Percentiles rank a stretch among this genome's conserved stretches.
These are phyloP conservation scores for Mastacembelus armatus DNA, from an alignment of 2,797 vertebrate genomes.

Conservation along the genomic window DNA sequence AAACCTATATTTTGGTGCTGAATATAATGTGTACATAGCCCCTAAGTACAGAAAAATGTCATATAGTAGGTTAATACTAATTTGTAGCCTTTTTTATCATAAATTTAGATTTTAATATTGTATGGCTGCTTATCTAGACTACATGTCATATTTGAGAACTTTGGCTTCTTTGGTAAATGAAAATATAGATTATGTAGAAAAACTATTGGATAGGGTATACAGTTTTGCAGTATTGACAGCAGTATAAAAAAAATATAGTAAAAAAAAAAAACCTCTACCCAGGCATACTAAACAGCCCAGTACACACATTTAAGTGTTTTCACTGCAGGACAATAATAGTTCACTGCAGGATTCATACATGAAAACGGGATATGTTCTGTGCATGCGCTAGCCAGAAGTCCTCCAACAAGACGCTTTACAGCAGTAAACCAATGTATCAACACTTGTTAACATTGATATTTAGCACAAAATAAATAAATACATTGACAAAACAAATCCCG, in stretches of 20 bases:
- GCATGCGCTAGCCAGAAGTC: too few relatives aligned
- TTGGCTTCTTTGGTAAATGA: not conserved
- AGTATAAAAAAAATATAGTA: not conserved
- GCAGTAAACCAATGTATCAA: too few relatives aligned
- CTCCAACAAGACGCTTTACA: too few relatives aligned
- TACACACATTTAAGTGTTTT: conserved; percentile 40
- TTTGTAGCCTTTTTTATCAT: not conserved
- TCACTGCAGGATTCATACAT: too few relatives aligned
- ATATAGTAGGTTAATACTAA: not conserved
- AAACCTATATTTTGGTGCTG: too few relatives aligned
- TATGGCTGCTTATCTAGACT: not conserved
- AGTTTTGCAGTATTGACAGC: not conserved
- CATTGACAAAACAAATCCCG: too few relatives aligned
- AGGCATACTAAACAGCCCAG: not conserved
- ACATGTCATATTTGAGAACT: not conserved
- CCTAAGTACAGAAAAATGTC: not conserved
- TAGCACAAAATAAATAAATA: too few relatives aligned
- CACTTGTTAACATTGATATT: too few relatives aligned
- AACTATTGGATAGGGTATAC: not conserved
- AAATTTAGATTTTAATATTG: not conserved
- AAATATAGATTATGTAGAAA: not conserved
- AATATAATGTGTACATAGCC: not conserved
- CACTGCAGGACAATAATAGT: too few relatives aligned
- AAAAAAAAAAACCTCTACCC: not conserved
- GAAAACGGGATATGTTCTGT: too few relatives aligned